These are phyloP conservation scores for Drosophila mettleri DNA, from an alignment of 2,888 invertebrate species.

Conservation along the genomic window DNA sequence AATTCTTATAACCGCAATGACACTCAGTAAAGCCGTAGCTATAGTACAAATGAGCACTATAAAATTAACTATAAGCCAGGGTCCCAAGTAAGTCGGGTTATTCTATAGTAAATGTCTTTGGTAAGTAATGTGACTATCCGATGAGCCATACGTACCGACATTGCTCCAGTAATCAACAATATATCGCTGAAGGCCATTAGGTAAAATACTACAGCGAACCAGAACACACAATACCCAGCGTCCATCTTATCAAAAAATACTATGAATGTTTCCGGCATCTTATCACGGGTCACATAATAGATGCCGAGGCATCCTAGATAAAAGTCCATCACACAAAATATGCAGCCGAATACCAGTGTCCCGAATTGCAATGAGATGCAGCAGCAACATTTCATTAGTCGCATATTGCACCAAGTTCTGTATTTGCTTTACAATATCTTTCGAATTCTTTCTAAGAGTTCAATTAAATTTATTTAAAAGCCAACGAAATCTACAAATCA, in stretches of 20 bases:
- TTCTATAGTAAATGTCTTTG: slow-evolving; percentile 9
- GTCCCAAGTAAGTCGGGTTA: slow-evolving; percentile 18
- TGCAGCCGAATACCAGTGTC: slow-evolving; percentile 14
- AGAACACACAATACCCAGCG: slow-evolving; percentile 9
- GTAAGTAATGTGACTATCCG: background rate
- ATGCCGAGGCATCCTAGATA: slow-evolving; percentile 6
- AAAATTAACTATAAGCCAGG: slow-evolving; percentile 42
- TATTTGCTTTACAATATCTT: background rate
- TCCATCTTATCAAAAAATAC: slow-evolving; percentile 37
- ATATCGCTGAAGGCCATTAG: slow-evolving; percentile 14
- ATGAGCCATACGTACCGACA: slow-evolving; percentile 27
- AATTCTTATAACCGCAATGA: slow-evolving; percentile 6
- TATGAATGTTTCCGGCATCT: background rate
- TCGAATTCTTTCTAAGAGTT: background rate
- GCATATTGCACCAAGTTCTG: slow-evolving; percentile 17
- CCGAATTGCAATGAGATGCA: slow-evolving; percentile 38
- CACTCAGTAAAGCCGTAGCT: slow-evolving; percentile 30
- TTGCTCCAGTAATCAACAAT: slow-evolving; percentile 34
- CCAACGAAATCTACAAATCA: background rate
- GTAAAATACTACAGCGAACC: slow-evolving; percentile 12
- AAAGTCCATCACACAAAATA: slow-evolving; percentile 11
- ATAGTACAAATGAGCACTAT: slow-evolving; percentile 35
- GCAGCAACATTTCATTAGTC: slow-evolving; percentile 26
- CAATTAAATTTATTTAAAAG: background rate
- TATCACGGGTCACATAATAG: background rate